These are phyloP conservation scores for Anoplopoma fimbria DNA, from an alignment of 2,113 vertebrate genomes.

Conservation along the genomic window DNA sequence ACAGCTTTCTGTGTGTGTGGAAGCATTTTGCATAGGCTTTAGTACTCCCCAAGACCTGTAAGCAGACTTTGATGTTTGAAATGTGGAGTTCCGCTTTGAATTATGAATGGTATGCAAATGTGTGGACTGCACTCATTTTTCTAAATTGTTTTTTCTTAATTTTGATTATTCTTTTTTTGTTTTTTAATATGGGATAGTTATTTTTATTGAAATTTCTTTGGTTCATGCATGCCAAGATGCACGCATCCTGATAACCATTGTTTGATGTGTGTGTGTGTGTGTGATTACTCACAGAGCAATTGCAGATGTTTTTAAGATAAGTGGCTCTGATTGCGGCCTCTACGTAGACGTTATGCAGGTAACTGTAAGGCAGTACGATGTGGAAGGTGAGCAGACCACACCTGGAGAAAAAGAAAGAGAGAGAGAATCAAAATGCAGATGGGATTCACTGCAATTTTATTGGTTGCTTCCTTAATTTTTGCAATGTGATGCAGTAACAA, in stretches of 20 bases:
- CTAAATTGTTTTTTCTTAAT: neutral
- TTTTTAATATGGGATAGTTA: too few relatives aligned
- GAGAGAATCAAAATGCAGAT: neutral
- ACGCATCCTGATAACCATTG: neutral
- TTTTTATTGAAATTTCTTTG: too few relatives aligned
- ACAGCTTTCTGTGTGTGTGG: neutral
- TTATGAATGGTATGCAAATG: neutral
- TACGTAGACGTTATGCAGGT: slow-evolving; percentile 85
- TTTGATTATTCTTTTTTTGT: neutral
- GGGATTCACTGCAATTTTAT: neutral
- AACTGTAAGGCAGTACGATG: slow-evolving; percentile 89
- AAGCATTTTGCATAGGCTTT: neutral
- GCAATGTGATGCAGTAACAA: neutral
- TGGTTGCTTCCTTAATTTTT: neutral
- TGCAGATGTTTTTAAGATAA: slow-evolving; percentile 85
- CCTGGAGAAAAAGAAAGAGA: slow-evolving; percentile 67
- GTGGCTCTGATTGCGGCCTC: slow-evolving; percentile 89
- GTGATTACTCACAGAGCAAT: slow-evolving; percentile 85
- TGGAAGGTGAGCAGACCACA: slow-evolving; percentile 91
- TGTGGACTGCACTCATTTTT: neutral
- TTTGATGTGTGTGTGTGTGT: too few relatives aligned
- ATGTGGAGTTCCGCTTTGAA: neutral
- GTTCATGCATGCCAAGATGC: neutral
- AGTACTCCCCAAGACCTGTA: neutral
- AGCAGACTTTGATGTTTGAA: neutral